These are phyloP conservation scores for Patiria miniata DNA, from an alignment of 35 echinoderm and acorn worm genomes.

Conservation along the genomic window DNA sequence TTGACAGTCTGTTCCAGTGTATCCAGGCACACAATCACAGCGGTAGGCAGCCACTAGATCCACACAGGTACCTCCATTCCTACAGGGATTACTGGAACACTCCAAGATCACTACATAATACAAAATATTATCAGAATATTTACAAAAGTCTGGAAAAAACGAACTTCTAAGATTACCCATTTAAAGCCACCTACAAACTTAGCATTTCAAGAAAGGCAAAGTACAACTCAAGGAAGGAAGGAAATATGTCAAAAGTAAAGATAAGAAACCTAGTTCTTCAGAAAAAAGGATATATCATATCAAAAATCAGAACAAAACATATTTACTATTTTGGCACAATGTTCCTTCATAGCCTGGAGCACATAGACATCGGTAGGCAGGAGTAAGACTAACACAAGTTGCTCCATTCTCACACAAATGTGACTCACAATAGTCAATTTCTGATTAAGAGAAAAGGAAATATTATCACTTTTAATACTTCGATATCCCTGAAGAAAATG, in stretches of 20 bases:
- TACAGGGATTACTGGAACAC: conserved; percentile 33
- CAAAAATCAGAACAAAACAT: too few relatives aligned
- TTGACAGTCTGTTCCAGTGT: conserved; percentile 43
- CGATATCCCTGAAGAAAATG: too few relatives aligned
- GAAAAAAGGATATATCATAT: too few relatives aligned
- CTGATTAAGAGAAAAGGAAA: too few relatives aligned
- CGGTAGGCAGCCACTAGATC: conserved; percentile 38
- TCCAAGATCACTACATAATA: conserved; percentile 43
- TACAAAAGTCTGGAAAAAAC: not conserved
- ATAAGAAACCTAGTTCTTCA: too few relatives aligned
- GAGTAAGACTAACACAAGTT: conserved; percentile 36
- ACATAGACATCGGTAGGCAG: conserved; percentile 50
- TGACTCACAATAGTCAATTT: too few relatives aligned
- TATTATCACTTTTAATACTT: too few relatives aligned
- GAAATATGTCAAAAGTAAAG: too few relatives aligned
- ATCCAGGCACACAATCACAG: conserved; percentile 37
- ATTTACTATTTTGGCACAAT: conserved; percentile 12
- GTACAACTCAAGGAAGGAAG: too few relatives aligned
- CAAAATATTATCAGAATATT: not conserved
- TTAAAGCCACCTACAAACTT: too few relatives aligned
- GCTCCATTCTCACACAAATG: conserved; percentile 65
- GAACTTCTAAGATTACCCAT: not conserved
- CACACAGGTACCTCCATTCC: conserved; percentile 44
- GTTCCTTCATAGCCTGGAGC: conserved; percentile 31
- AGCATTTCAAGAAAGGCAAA: too few relatives aligned